Evolutionary conservation across 2,797 vertebrate genomes (phyloP), one percentile per base, ranked within the genome.

Genomic region (Sebastes kiyomatsui): DNA sequence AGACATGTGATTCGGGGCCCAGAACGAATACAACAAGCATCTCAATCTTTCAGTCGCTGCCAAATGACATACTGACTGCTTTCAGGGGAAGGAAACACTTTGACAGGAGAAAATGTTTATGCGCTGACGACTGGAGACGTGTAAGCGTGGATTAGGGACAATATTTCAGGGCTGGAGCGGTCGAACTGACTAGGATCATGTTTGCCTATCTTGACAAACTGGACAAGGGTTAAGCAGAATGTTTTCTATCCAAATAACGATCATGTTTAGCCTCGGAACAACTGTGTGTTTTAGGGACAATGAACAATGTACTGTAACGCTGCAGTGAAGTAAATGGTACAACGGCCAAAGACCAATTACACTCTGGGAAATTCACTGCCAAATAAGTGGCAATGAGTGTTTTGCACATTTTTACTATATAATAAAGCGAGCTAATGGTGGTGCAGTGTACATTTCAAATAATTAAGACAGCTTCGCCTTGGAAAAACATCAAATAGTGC

Each of bases 11-110:
- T 90, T 92, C 72, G 23, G 46, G 81, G 81, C 70, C 62, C 85
- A 88, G 86, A 88, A 81, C 72, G 83, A 91, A 87, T 79, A 85
- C 72, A 86, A 88, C 86, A 86, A 85, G 83, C 85, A 83, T 89
- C 89, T 94, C 80, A 90, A 90, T 94, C 91, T 90, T 90, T 88
- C 83, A 86, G 87, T 68, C 66, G 4, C 79, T 85, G 85, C 18
- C 27, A 87, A 92, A 90, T 86, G 73, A 89, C 76, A 42, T 78
- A 75, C 82, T 82, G 92, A 87, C 91, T 67, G 84, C 58, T 86
- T 30, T 82, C 72, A 79, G 83, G 71, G 85, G 87, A 92, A 93
- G 90, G 90, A 80, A 90, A 90, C 42, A 80, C 79, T 77, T 83
- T 87, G 88, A 91, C 88, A 79, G 84, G 90, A 27, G 58, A 78